Evolutionary conservation across 2,888 invertebrate species (phyloP), one percentile per base, ranked within the genome.

Genomic region (Nephrotoma flavescens): DNA sequence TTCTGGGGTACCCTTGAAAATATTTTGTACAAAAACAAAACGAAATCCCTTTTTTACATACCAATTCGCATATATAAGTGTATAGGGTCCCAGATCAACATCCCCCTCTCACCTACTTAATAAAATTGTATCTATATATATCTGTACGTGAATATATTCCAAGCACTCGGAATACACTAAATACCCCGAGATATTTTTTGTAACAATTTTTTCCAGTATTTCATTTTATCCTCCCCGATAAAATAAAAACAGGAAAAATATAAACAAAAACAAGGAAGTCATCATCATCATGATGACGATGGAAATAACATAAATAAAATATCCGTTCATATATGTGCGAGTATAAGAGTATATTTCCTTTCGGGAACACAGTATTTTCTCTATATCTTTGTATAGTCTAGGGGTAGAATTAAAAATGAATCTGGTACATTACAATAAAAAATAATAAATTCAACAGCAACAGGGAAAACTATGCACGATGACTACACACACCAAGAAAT

Each of bases 361-460:
- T 71, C 71, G 71, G 71, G 19, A 71, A 71, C 31, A 0, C 9
- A 71, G 31, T 9, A 71, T 31, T 71, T n/a, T 57, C 19, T n/a
- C 15, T 44, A 44, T 9, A 0, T 44, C 11, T 44, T 44, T 44
- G 1, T 44, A 9, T 44, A 6, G 11, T 44, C 44, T 31, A 71
- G n/a, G 84, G 84, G 84, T 84, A 42, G 84, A 84, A 71, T 42
- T 42, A 41, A 84, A 84, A 84, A 42, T 42, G 84, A 84, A 84
- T 84, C 84, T 84, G 84, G 41, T 84, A 84, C 84, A 71, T 71
- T 71, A 31, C 84, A 84, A 84, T 42, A 84, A 84, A 41, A 84
- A 42, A 84, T 84, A 42, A 42, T 42, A 84, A 42, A 42, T 84
- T 42, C 41, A 85, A 44, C 42, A 85, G 19, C 85, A 85, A 85